These are phyloP conservation scores for Aulostomus chinensis DNA, from an alignment of 2,797 vertebrate species.

Conservation along the genomic window DNA sequence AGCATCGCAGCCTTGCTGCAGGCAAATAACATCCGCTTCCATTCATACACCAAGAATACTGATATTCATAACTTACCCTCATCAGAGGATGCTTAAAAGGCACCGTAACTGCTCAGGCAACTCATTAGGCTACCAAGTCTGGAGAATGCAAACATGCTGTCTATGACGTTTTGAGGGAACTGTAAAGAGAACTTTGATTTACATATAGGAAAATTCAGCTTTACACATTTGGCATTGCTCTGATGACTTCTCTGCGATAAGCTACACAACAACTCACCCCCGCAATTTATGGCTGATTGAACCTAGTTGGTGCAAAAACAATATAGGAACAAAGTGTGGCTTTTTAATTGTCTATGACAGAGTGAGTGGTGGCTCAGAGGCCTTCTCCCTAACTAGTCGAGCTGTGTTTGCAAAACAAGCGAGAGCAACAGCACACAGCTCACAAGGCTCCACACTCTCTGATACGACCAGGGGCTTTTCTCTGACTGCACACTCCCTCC, in stretches of 20 bases:
- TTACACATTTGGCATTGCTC: conserved; percentile 19
- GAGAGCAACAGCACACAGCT: conserved; percentile 65
- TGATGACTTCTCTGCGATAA: conserved; percentile 33
- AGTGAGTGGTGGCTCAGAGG: conserved; percentile 53
- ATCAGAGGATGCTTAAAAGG: conserved; percentile 28
- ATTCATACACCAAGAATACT: conserved; percentile 44
- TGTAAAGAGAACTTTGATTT: background rate
- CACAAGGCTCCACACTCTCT: conserved; percentile 61
- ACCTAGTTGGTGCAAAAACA: conserved; percentile 50
- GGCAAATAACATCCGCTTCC: conserved; percentile 51
- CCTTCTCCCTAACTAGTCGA: conserved; percentile 59
- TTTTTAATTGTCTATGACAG: conserved; percentile 65
- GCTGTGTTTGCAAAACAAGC: conserved; percentile 70
- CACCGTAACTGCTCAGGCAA: background rate
- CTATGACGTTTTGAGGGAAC: background rate
- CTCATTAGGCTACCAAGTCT: conserved; percentile 7
- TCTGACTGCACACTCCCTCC: conserved; percentile 64
- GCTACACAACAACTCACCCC: conserved; percentile 47
- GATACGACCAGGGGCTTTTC: conserved; percentile 72
- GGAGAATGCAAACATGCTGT: background rate
- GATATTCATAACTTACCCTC: conserved; percentile 40
- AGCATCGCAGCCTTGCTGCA: conserved; percentile 39
- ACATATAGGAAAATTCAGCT: conserved; percentile 1
- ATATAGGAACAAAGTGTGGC: conserved; percentile 61
- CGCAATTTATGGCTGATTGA: conserved; percentile 46